These are phyloP conservation scores for Cervus canadensis DNA, from an alignment of 2,113 vertebrate genomes.

Conservation along the genomic window DNA sequence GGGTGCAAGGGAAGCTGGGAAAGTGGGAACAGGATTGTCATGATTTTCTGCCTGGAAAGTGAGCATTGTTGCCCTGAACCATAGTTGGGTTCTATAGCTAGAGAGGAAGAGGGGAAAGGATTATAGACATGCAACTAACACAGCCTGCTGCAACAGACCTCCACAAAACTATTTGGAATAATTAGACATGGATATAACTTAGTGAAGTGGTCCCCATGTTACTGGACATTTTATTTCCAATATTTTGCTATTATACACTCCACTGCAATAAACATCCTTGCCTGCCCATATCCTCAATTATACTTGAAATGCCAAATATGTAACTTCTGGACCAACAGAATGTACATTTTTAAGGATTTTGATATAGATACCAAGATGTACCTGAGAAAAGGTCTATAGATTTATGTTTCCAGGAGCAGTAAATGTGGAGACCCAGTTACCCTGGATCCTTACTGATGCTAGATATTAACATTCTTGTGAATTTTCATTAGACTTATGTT, in stretches of 20 bases:
- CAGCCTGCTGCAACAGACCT: neutral
- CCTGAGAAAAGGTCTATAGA: neutral
- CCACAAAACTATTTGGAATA: constrained; percentile 23
- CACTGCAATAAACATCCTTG: neutral
- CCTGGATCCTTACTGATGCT: neutral
- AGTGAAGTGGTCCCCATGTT: neutral
- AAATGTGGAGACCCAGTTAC: neutral
- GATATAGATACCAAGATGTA: neutral
- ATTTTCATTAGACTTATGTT: constrained; percentile 38
- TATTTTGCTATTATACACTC: neutral
- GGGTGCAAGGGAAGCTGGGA: neutral
- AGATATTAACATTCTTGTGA: neutral
- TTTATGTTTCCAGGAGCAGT: neutral
- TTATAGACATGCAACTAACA: neutral
- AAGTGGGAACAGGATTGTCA: neutral
- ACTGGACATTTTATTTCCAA: neutral
- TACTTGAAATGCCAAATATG: constrained; percentile 32
- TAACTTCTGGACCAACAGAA: neutral
- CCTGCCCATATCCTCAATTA: neutral
- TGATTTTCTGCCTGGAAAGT: neutral
- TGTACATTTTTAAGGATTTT: constrained; percentile 8
- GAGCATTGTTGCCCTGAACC: neutral
- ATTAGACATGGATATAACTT: neutral
- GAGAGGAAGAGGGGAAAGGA: neutral
- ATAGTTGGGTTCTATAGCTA: neutral